A percentile compares a stretch with the other conserved stretches of the same genome.
These are phyloP conservation scores for Dasypus novemcinctus DNA, from an alignment of 2,113 vertebrate genomes.

Conservation along the genomic window DNA sequence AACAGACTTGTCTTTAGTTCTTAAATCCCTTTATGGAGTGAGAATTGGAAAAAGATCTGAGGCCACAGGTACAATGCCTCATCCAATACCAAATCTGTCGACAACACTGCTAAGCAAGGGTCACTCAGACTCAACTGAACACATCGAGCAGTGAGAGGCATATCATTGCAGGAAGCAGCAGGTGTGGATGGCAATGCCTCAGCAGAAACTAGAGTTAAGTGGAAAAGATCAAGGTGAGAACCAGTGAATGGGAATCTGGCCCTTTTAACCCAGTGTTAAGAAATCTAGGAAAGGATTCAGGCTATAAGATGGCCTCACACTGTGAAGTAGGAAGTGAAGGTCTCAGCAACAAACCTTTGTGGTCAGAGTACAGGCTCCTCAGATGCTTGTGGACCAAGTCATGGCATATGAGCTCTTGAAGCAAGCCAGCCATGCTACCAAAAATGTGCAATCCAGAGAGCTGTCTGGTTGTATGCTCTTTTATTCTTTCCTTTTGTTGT, in stretches of 20 bases:
- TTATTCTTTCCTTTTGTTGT: background rate
- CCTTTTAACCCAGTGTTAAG: background rate
- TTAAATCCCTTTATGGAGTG: background rate
- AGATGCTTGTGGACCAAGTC: background rate
- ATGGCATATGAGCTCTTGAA: background rate
- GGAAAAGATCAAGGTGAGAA: background rate
- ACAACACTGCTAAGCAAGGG: background rate
- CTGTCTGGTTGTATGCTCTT: background rate
- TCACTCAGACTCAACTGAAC: background rate
- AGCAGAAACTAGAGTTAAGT: background rate
- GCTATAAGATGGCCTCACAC: background rate
- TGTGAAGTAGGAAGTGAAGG: background rate
- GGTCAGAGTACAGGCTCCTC: background rate
- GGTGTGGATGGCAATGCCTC: background rate
- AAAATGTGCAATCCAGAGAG: background rate
- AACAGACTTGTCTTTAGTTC: background rate
- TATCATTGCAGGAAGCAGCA: background rate
- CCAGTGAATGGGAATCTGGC: background rate
- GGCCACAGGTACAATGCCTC: background rate
- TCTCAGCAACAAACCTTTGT: background rate
- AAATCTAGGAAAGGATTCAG: background rate
- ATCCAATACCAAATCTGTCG: background rate
- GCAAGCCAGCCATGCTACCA: background rate
- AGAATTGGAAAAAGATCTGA: background rate
- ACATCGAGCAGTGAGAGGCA: background rate